phyloP scores from a whole-genome alignment of 1,140 invertebrate species.

The Zaprionus camerounensis region DNA sequence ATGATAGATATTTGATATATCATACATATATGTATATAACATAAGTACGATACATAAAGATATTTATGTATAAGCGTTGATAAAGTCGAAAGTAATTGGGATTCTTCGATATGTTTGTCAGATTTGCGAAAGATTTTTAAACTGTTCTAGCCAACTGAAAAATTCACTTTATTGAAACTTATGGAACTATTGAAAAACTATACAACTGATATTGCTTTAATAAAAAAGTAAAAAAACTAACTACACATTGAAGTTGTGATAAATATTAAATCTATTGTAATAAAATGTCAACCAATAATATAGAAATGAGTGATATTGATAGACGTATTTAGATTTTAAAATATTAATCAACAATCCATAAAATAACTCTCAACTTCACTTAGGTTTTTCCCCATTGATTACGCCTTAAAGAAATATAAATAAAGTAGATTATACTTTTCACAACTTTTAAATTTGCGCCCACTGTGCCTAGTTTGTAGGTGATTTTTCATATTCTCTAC shows the following conservation, averaged over 20 bases:
- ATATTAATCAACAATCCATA: neutral
- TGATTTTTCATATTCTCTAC: slow-evolving; percentile 60
- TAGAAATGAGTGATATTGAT: neutral
- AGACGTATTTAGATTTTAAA: neutral
- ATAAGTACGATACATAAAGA: neutral
- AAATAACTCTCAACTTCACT: neutral
- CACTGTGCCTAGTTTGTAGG: slow-evolving; percentile 56
- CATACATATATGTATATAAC: no score
- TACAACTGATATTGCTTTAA: neutral
- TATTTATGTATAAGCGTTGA: neutral
- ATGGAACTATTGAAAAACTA: no score
- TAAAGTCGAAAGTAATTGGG: no score
- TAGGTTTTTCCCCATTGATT: neutral
- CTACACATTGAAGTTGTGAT: neutral
- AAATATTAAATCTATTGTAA: neutral
- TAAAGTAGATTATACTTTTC: no score
- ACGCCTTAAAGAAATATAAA: no score
- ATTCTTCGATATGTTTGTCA: no score
- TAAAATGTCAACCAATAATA: neutral
- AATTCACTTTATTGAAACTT: no score
- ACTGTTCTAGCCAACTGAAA: no score
- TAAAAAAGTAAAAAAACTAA: neutral
- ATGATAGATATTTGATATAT: neutral
- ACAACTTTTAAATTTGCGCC: slow-evolving; percentile 9
- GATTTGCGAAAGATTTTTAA: no score